Evolutionary conservation across 2,888 invertebrate genomes (phyloP), one percentile per base, ranked within the genome.

Genomic region (Schizotus pectinicornis): DNA sequence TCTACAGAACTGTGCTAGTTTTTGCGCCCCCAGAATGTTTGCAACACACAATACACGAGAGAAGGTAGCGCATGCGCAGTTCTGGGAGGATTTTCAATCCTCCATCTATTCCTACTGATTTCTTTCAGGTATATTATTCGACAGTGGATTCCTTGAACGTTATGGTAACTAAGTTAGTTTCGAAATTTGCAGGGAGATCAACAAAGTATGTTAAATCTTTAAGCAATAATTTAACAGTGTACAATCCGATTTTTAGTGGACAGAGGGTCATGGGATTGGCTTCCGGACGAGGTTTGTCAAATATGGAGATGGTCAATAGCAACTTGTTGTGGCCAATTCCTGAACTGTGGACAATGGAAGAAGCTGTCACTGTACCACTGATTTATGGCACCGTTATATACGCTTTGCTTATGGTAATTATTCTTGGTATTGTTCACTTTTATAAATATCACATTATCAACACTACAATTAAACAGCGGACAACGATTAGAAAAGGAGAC

Each of bases 111-210:
- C n/a, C n/a, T n/a, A n/a, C n/a, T 22, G 22, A 22, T 22, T 22
- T 22, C 2, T 63, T 62, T 8, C 30, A 69, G 63, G 59, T 66
- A 1, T 85, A 88, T 69, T 94, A 91, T 74, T 81, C 93, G 0
- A 86, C 95, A 0, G 77, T 98, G 8, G 98, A 98, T 81, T 98
- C 97, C 86, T 88, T 94, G 72, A 98, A 98, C 77, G 83, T 98
- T 0, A 97, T 98, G 97, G 82, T 94, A 1, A 94, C 2, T 22
- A 22, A 22, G 22, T 22, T 22, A 22, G 3, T 22, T 5, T 22
- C 5, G 3, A 5, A 22, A 84, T 98, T 3, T 88, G 91, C 3
- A 86, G 88, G 0, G 96, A 97, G 75, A 86, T 92, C 0, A 86
- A 92, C 0, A 90, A 91, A 0, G 82, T 84, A 31, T 83, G 82